A percentile compares a stretch with the other conserved stretches of the same genome.
phyloP scores from a whole-genome alignment of 2,797 vertebrate genomes.

The Hydrophis major region DNA sequence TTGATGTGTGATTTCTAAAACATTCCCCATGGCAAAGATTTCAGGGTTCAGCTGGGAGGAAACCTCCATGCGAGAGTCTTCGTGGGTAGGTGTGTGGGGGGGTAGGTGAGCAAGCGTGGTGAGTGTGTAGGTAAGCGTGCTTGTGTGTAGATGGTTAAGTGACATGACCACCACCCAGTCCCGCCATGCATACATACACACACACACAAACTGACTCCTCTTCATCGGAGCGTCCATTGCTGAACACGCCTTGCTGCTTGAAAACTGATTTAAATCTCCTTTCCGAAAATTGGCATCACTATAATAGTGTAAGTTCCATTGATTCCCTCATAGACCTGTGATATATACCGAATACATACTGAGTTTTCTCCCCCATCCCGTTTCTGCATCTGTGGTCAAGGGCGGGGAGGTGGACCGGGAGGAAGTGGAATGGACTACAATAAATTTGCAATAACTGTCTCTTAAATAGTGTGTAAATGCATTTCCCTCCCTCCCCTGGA shows the following conservation, averaged over 20 bases:
- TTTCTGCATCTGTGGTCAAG: conserved; percentile 3
- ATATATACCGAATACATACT: background rate
- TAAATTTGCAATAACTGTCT: conserved; percentile 31
- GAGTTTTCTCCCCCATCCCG: background rate
- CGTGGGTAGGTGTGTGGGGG: background rate
- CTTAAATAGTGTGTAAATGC: conserved; percentile 54
- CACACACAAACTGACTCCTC: background rate
- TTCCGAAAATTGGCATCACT: background rate
- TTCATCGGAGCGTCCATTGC: background rate
- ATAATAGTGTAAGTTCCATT: background rate
- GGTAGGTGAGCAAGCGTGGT: background rate
- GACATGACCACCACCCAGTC: conserved; percentile 17
- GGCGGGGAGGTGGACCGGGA: background rate
- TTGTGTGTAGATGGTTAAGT: conserved; percentile 5
- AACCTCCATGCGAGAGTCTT: background rate
- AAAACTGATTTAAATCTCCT: conserved; percentile 15
- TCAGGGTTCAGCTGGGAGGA: conserved; percentile 29
- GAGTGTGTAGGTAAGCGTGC: background rate
- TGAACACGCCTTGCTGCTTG: conserved; percentile 6
- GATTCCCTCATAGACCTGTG: conserved; percentile 2
- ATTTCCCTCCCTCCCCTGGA: background rate
- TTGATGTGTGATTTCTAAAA: conserved; percentile 14
- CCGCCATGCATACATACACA: conserved; percentile 2
- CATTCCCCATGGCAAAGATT: conserved; percentile 39
- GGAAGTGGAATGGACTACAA: conserved; percentile 30